phyloP scores from a whole-genome alignment of 1,140 invertebrate genomes.

The Caenorhabditis elegans region WBcel235 BX284602.5:15025501-15026000 shows the following conservation, averaged over 20 bases:
- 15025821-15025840: constrained; percentile 32
- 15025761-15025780: too few species aligned
- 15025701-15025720: too few species aligned
- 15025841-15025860: constrained; percentile 13
- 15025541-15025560: background rate
- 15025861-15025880: constrained; percentile 31
- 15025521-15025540: background rate
- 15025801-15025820: too few species aligned
- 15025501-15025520: background rate
- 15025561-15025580: constrained; percentile 1
- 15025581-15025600: background rate
- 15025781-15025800: too few species aligned
- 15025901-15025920: background rate
- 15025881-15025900: constrained; percentile 20
- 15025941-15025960: background rate
- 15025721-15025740: too few species aligned
- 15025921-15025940: background rate
- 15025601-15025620: background rate
- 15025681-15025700: background rate
- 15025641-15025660: background rate
- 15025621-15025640: background rate
- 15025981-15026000: background rate
- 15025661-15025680: background rate
- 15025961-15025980: background rate
- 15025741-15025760: too few species aligned